Percentiles rank a stretch among this genome's conserved stretches.
Conservation (phyloP, 2,888 invertebrate genomes). For the Drosophila rubida region DNA sequence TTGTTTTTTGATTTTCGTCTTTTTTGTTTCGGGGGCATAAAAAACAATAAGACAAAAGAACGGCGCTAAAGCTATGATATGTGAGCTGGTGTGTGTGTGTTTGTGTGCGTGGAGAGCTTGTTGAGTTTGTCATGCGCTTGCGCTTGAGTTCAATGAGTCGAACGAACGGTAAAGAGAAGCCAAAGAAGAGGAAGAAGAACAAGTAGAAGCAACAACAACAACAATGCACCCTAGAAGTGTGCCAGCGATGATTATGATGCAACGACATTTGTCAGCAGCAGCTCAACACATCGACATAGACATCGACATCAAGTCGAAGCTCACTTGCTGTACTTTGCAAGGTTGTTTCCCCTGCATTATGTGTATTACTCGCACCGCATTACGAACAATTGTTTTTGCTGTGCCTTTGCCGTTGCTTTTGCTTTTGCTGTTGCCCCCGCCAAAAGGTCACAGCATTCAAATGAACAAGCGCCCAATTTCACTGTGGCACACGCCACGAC, state of each 20-base stretch:
- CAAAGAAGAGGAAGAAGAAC: constrained; percentile 8
- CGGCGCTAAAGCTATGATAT: constrained; percentile 48
- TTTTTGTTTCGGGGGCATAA: constrained; percentile 35
- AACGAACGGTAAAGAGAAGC: constrained; percentile 48
- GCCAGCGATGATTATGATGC: constrained; percentile 52
- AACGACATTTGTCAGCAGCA: constrained; percentile 44
- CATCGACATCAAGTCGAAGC: neutral
- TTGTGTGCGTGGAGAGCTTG: constrained; percentile 41
- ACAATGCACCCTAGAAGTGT: constrained; percentile 73
- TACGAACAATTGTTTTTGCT: constrained; percentile 28
- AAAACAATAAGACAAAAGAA: constrained; percentile 77
- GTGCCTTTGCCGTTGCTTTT: neutral
- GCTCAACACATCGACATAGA: constrained; percentile 6
- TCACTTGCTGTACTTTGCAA: constrained; percentile 18
- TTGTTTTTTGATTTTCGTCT: constrained; percentile 23
- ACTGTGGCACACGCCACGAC: constrained; percentile 53
- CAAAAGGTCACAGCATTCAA: constrained; percentile 52
- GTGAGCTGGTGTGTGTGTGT: constrained; percentile 19
- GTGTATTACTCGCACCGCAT: constrained; percentile 10
- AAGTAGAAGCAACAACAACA: constrained; percentile 29
- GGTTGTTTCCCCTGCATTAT: constrained; percentile 47
- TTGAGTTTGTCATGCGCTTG: constrained; percentile 72
- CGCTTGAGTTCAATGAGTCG: constrained; percentile 77
- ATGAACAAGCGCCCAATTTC: constrained; percentile 57
- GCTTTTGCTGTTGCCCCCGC: constrained; percentile 18